Conservation (phyloP, 1,140 invertebrate genomes). For the Bradynema listronoti region DNA sequence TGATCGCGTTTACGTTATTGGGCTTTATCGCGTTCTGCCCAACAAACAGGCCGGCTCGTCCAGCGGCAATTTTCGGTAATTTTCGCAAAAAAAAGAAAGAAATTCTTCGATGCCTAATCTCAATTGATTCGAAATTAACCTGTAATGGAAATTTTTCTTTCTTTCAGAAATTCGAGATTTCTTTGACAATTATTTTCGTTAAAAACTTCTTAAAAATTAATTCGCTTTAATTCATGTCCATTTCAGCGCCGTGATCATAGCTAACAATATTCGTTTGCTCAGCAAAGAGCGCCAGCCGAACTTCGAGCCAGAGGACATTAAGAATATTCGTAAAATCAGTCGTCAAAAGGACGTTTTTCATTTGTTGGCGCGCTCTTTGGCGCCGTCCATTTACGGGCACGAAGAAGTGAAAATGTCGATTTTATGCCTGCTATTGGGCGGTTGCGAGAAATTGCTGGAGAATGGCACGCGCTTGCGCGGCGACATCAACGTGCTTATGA, state of each 20-base stretch:
- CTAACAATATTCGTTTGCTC: constrained; percentile 80
- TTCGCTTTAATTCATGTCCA: background rate
- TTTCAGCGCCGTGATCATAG: constrained; percentile 79
- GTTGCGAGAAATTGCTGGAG: constrained; percentile 84
- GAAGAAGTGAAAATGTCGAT: constrained; percentile 94
- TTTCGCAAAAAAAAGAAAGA: constrained; percentile 40
- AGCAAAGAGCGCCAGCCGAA: constrained; percentile 76
- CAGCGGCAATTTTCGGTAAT: constrained; percentile 78
- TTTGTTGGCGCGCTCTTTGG: constrained; percentile 78
- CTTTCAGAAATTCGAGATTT: constrained; percentile 16
- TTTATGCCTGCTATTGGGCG: constrained; percentile 85
- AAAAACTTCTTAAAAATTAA: constrained; percentile 9
- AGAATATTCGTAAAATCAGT: constrained; percentile 69
- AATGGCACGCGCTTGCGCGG: constrained; percentile 94
- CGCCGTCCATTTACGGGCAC: constrained; percentile 95
- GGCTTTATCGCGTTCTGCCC: constrained; percentile 85
- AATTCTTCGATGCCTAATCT: no score
- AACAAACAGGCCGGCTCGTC: constrained; percentile 87
- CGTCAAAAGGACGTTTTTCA: constrained; percentile 72
- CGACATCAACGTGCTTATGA: constrained; percentile 91
- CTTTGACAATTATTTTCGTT: background rate
- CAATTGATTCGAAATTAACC: no score
- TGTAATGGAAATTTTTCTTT: constrained; percentile 3
- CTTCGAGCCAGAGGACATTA: constrained; percentile 79
- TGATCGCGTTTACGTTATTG: constrained; percentile 87